Evolutionary conservation across 2,888 invertebrate species (phyloP).

Genomic region (Tanytarsus gracilentus): DNA sequence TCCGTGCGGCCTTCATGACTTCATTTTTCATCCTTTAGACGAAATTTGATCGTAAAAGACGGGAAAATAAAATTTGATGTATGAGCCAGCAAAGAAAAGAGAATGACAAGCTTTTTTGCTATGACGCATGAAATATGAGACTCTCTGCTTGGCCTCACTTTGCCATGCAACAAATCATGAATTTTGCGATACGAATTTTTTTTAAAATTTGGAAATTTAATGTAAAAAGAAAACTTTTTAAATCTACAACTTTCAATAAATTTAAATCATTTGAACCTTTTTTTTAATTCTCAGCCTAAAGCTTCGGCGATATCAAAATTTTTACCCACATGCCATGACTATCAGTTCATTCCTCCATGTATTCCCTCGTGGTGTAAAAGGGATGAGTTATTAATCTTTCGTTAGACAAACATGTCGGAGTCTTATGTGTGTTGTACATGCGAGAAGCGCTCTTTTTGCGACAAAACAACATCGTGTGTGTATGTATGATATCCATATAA

Average conservation of each 20-base stretch:
- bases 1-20: too few species aligned
- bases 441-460: neutral
- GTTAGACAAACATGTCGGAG: slow-evolving; percentile 7
- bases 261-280: neutral
- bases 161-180: slow-evolving; percentile 17
- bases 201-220: too few species aligned
- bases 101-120: neutral
- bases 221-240: too few species aligned
- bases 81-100: neutral
- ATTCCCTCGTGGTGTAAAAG: neutral
- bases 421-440: neutral
- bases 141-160: too few species aligned
- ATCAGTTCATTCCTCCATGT: too few species aligned
- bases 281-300: neutral
- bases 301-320: too few species aligned
- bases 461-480: neutral
- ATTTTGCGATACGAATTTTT: too few species aligned
- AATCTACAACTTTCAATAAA: slow-evolving; percentile 1
- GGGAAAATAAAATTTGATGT: neutral
- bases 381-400: slow-evolving; percentile 25
- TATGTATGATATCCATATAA: neutral
- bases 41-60: too few species aligned
- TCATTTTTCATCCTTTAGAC: too few species aligned
- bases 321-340: too few species aligned
- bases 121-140: slow-evolving; percentile 22